Evolutionary conservation across 53 echinoderm and acorn worm genomes (phyloP).

Genomic region (Hippasteria phrygiana): DNA sequence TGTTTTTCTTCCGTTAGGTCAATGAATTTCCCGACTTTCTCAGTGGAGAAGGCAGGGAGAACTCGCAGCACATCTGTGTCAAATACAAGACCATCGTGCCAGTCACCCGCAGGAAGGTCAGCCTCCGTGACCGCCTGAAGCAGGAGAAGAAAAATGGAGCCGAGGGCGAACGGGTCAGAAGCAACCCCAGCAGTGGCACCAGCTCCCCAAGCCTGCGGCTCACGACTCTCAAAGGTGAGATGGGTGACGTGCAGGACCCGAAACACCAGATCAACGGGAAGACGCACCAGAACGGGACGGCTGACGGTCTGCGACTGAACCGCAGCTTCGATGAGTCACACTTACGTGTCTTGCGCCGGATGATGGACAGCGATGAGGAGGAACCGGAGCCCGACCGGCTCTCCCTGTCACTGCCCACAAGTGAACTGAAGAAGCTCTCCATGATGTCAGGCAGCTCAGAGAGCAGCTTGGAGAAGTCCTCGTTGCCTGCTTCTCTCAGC

Average conservation of each 20-base stretch:
- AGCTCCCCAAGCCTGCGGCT: conserved; percentile 54
- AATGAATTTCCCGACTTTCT: conserved; percentile 99
- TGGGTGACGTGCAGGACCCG: not conserved
- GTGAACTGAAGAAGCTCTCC: conserved; percentile 75
- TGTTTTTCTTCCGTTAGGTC: conserved; percentile 61
- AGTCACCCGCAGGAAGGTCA: conserved; percentile 47
- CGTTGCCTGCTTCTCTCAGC: not conserved
- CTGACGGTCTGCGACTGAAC: conserved; percentile 65
- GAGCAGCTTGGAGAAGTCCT: conserved; percentile 13
- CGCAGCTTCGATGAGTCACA: conserved; percentile 88
- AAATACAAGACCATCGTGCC: conserved; percentile 72
- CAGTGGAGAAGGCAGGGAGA: conserved; percentile 91
- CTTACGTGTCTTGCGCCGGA: conserved; percentile 45
- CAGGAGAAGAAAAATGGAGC: conserved; percentile 36
- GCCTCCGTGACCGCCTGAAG: conserved; percentile 38
- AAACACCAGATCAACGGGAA: not conserved
- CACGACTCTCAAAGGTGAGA: conserved; percentile 70
- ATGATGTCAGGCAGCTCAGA: conserved; percentile 50
- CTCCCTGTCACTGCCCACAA: conserved; percentile 79
- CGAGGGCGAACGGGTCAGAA: conserved; percentile 16
- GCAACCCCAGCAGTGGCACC: conserved; percentile 8
- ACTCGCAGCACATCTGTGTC: conserved; percentile 87
- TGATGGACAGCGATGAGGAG: conserved; percentile 69
- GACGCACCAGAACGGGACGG: conserved; percentile 41
- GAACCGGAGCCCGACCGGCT: conserved; percentile 72